phyloP scores from a whole-genome alignment of 1,140 invertebrate species.

The Diabrotica undecimpunctata region DNA sequence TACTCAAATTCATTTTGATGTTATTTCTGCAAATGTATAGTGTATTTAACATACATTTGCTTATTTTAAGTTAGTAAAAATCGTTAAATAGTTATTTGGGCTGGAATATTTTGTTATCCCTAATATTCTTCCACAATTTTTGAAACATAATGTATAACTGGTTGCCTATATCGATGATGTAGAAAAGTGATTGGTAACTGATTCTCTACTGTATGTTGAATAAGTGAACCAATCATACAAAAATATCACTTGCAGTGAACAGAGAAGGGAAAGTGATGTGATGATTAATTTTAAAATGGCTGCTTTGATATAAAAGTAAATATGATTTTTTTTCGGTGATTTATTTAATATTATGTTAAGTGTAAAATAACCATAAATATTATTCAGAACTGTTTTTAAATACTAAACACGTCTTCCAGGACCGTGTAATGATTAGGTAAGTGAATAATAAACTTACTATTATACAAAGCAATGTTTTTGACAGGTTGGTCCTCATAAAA shows the following conservation, averaged over 20 bases:
- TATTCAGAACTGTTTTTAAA: slow-evolving; percentile 20
- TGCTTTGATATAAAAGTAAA: slow-evolving; percentile 27
- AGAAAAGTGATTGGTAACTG: too few species aligned
- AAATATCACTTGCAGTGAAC: not conserved
- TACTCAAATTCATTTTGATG: too few species aligned
- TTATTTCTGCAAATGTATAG: too few species aligned
- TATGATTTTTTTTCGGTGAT: slow-evolving; percentile 29
- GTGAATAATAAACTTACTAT: not conserved
- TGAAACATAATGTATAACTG: too few species aligned
- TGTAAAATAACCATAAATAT: slow-evolving; percentile 21
- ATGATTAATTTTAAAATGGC: slow-evolving; percentile 27
- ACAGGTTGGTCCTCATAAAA: not conserved
- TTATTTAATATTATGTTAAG: slow-evolving; percentile 24
- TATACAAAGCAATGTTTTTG: slow-evolving; percentile 20
- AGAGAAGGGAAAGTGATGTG: slow-evolving; percentile 1
- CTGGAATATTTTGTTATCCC: too few species aligned
- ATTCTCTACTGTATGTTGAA: too few species aligned
- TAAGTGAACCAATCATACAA: slow-evolving; percentile 1
- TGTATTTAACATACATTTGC: too few species aligned
- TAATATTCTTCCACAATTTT: too few species aligned
- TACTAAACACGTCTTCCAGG: slow-evolving; percentile 21
- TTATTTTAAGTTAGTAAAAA: too few species aligned
- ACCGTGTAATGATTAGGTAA: slow-evolving; percentile 30
- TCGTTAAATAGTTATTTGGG: too few species aligned
- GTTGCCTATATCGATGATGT: too few species aligned